These are phyloP conservation scores for Lasioglossum oenotherae DNA, from an alignment of 2,888 invertebrate genomes.

Conservation along the genomic window DNA sequence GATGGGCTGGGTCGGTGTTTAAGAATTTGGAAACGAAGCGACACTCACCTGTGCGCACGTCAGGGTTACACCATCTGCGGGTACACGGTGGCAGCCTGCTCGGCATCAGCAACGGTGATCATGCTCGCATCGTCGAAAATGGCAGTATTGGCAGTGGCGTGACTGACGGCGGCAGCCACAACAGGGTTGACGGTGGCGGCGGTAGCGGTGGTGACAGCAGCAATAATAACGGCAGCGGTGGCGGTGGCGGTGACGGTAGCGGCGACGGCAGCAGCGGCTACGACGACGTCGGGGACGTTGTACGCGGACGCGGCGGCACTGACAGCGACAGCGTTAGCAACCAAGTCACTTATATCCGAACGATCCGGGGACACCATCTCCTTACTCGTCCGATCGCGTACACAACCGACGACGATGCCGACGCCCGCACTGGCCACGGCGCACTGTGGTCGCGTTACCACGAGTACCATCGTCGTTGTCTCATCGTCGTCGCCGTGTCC, in stretches of 20 bases:
- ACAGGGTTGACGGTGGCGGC: conserved; percentile 35
- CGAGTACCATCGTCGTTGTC: conserved; percentile 73
- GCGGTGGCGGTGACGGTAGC: conserved; percentile 26
- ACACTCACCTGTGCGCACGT: conserved; percentile 61
- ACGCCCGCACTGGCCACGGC: conserved; percentile 70
- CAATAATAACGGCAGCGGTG: conserved; percentile 34
- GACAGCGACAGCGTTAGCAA: conserved; percentile 44
- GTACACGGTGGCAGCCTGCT: conserved; percentile 59
- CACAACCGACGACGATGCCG: conserved; percentile 70
- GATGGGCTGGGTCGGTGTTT: conserved; percentile 29
- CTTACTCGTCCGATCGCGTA: conserved; percentile 71
- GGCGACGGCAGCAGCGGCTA: conserved; percentile 24
- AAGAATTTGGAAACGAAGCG: neutral
- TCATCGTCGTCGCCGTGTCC: conserved; percentile 67
- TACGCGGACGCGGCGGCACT: conserved; percentile 64
- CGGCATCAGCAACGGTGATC: conserved; percentile 58
- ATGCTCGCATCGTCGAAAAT: conserved; percentile 57
- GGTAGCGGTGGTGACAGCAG: conserved; percentile 9
- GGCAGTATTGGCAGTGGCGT: conserved; percentile 72
- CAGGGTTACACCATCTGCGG: conserved; percentile 60
- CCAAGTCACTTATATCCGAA: conserved; percentile 62
- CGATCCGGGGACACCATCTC: conserved; percentile 75
- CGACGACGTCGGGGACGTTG: conserved; percentile 34
- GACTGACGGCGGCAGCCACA: conserved; percentile 37
- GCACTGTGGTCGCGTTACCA: conserved; percentile 70